Evolutionary conservation across 2,797 vertebrate genomes (phyloP), one percentile per base, ranked within the genome.

Genomic region (Sandelia bainsii): DNA sequence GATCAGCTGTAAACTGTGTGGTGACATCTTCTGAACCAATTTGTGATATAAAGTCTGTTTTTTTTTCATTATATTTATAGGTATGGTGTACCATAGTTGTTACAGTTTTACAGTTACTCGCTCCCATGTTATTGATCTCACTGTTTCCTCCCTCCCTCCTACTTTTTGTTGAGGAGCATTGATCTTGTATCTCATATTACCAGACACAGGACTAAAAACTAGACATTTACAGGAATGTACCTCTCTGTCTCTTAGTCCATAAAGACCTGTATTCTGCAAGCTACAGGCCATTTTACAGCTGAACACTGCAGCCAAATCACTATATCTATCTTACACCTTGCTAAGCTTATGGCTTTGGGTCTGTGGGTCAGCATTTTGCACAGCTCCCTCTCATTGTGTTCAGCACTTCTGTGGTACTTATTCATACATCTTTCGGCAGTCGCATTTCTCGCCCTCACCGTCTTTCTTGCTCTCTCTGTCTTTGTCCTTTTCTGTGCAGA

Each of bases 401-500:
- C 72, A 80, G 73, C 78, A 75, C 77, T 87, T 81, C 60, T 69
- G 65, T 44, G 32, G 61, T 75, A 63, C 61, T 69, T 39, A 68
- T 66, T 78, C 69, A 61, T 46, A 10, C 5, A 1, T 54, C 56
- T 62, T 74, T 27, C 45, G 39, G 22, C 10, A 60, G 63, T 70
- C 53, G 79, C 29, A 60, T 66, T 69, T 65, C 67, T 84, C 45
- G 69, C 44, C 53, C 62, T 72, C 14, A 37, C 29, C 17, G 7
- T 56, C 32, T 57, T 25, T 60, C 27, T 64, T 23, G 75, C 39
- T 75, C 3, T 69, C 14, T 74, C 79, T 79, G 34, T 77, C 59
- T 91, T 62, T 92, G 88, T 49, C 74, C 81, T 77, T 91, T 56
- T 93, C 89, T 90, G 79, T 83, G 84, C 92, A 99, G 97, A 99